Base-by-base conservation (phyloP, 2,113 vertebrate genomes). In the Sarotherodon lohbergeri region DNA sequence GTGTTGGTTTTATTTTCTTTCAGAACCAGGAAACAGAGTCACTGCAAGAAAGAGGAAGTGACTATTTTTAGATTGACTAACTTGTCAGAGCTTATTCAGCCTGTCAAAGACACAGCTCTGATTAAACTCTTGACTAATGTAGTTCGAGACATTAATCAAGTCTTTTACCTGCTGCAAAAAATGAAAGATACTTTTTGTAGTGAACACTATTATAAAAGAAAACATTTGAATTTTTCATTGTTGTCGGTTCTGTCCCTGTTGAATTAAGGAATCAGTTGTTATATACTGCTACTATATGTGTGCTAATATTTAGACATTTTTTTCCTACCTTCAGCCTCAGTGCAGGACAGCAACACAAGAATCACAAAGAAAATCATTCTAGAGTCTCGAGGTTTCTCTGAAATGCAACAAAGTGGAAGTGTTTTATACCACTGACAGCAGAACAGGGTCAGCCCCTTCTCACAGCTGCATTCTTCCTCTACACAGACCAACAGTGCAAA, bases 401-500 rank as follows among this genome's bases (percentile, higher is more conserved):
- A 66, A 66, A 36, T 0, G 17, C 2, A 66, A n/a, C 17, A 11
- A 10, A 0, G 1, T 36, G 59, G 14, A 63, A 19, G 59, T 66
- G 17, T 66, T 2, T 66, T 66, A 66, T 0, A n/a, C 29, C 17
- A 39, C 17, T 66, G 17, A n/a, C 32, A 66, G 17, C 17, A n/a
- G 61, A 39, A 66, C 17, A 66, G 61, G 17, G 56, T 59, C 56
- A 59, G 10, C 61, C 32, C 17, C 32, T 39, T 39, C 17, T 66
- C 17, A 36, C 9, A 12, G 0, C 5, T 66, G 0, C 0, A 0
- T 34, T 39, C 2, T 39, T 66, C 32, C 17, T 66, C 61, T 66
- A n/a, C 0, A 63, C 32, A 66, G 32, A n/a, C 32, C 2, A 7
- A 4, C 32, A 63, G 16, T 63, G 16, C 3, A 63, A 11, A 63